A percentile compares a stretch with the other conserved stretches of the same genome.
Conservation (phyloP, 2,888 invertebrate genomes). For the Malthinus flaveolus region DNA sequence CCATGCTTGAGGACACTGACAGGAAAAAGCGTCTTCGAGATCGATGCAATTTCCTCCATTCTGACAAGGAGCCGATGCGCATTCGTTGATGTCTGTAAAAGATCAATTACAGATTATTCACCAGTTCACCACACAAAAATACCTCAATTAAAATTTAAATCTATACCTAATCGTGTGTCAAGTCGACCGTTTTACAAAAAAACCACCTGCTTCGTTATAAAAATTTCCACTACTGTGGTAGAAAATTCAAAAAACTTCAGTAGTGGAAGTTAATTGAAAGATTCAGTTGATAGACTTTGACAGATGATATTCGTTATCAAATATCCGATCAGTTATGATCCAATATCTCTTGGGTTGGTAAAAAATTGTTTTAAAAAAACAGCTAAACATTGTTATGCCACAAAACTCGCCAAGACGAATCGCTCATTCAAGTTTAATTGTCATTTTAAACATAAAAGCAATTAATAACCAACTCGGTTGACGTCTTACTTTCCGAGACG, state of each 20-base stretch:
- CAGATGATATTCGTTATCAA: constrained; percentile 16
- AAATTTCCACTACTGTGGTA: background rate
- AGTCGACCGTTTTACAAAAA: constrained; percentile 17
- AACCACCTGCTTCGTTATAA: background rate
- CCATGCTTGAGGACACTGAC: constrained; percentile 88
- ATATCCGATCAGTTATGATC: constrained; percentile 12
- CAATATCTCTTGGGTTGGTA: constrained; percentile 3
- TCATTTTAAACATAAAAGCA: constrained; percentile 21
- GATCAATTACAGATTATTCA: background rate
- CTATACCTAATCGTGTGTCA: background rate
- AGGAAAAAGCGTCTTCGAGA: constrained; percentile 79
- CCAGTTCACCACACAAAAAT: too few relatives aligned
- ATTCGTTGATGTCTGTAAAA: constrained; percentile 80
- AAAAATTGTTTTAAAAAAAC: constrained; percentile 1
- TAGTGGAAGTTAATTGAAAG: constrained; percentile 5
- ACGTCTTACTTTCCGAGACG: constrained; percentile 21
- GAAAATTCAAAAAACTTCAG: background rate
- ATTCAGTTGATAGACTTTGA: constrained; percentile 7
- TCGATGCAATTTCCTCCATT: constrained; percentile 90
- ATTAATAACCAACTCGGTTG: constrained; percentile 24
- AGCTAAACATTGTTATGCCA: constrained; percentile 14
- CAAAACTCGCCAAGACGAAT: constrained; percentile 14
- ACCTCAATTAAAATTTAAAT: background rate
- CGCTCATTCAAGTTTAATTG: constrained; percentile 20
- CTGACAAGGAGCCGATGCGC: constrained; percentile 85